Conservation (phyloP, 1,140 invertebrate genomes). For the Drosophila chauvacae region DNA sequence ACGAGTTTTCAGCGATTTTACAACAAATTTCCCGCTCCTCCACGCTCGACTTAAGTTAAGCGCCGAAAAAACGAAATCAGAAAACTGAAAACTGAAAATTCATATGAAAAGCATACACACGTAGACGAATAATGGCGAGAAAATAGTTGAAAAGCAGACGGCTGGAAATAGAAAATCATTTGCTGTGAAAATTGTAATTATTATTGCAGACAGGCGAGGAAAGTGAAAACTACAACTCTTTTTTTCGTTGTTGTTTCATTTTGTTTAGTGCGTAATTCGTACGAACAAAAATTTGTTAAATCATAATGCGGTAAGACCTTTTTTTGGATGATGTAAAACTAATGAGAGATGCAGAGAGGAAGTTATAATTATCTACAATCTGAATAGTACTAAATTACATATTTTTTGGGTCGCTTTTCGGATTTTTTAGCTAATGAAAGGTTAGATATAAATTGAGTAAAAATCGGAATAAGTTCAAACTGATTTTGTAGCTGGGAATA, state of each 20-base stretch:
- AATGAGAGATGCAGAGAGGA: neutral
- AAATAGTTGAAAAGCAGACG: conserved; percentile 45
- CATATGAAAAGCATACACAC: neutral
- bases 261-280: conserved; percentile 50
- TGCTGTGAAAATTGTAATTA: conserved; percentile 59
- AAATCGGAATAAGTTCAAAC: too few relatives aligned
- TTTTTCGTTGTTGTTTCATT: conserved; percentile 7
- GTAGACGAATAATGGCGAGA: conserved; percentile 19
- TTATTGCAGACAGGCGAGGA: conserved; percentile 27
- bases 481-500: neutral
- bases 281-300: conserved; percentile 27
- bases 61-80: conserved; percentile 34
- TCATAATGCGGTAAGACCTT: conserved; percentile 35
- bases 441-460: neutral
- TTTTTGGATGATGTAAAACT: conserved; percentile 34
- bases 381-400: neutral
- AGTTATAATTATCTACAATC: neutral
- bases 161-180: conserved; percentile 58
- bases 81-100: conserved; percentile 7
- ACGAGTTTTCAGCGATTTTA: conserved; percentile 38
- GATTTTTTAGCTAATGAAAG: neutral
- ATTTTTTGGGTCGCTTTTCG: neutral
- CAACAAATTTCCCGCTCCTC: conserved; percentile 33
- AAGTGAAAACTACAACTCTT: conserved; percentile 50
- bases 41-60: conserved; percentile 46